Evolutionary conservation across 2,888 invertebrate genomes (phyloP).

Genomic region (Phengaris arion): DNA sequence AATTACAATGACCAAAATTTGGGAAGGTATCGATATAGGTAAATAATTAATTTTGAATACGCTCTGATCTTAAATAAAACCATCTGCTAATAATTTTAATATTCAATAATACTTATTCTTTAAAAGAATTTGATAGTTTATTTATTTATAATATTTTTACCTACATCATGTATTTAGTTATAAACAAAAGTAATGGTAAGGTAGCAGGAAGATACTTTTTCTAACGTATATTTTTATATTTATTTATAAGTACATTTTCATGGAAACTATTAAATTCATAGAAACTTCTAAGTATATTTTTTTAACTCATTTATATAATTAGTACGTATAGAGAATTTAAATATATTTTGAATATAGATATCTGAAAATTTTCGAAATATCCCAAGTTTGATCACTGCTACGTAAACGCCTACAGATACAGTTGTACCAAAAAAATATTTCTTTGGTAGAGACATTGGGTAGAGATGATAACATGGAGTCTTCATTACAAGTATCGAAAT

Average conservation of each 20-base stretch:
- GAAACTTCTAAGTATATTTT: not conserved
- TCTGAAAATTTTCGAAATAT: not conserved
- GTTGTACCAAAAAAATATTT: not conserved
- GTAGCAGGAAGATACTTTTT: not conserved
- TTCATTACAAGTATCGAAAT: not conserved
- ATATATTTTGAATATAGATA: not conserved
- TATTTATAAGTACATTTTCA: not conserved
- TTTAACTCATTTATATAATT: no score
- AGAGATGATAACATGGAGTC: not conserved
- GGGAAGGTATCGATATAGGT: not conserved
- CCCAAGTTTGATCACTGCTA: conserved; percentile 7
- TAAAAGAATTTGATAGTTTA: not conserved
- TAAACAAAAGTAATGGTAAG: no score
- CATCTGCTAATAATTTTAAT: conserved; percentile 3
- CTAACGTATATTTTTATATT: not conserved
- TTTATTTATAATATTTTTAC: not conserved
- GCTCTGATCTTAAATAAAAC: not conserved
- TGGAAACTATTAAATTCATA: not conserved
- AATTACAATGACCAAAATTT: conserved; percentile 9
- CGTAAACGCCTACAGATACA: not conserved
- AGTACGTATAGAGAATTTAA: not conserved
- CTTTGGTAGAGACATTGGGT: conserved; percentile 6
- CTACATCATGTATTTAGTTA: not conserved
- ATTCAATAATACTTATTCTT: not conserved
- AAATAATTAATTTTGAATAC: not conserved